phyloP scores from a whole-genome alignment of 1,140 invertebrate genomes.

The Idris sp. region DNA sequence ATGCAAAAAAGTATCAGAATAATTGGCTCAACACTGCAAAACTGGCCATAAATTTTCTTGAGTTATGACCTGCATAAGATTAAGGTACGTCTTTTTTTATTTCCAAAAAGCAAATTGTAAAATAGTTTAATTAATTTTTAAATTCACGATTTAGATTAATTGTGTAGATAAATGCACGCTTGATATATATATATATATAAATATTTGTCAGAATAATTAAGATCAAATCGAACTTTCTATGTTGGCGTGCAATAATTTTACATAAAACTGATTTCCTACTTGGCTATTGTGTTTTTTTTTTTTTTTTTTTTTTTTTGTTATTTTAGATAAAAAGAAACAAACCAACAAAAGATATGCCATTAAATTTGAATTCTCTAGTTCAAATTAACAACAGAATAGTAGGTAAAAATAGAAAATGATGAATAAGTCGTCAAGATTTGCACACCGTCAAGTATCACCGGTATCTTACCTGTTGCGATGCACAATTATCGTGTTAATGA shows the following conservation, averaged over 20 bases:
- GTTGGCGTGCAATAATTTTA: conserved; percentile 6
- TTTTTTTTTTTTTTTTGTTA: too few species aligned
- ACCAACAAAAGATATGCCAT: conserved; percentile 32
- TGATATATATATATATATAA: neutral
- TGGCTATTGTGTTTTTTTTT: conserved; percentile 15
- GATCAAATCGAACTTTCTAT: conserved; percentile 2
- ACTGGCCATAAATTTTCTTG: conserved; percentile 15
- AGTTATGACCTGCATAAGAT: conserved; percentile 15
- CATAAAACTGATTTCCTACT: neutral
- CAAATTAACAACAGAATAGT: conserved; percentile 33
- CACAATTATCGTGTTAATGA: conserved; percentile 68
- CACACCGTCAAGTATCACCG: conserved; percentile 57
- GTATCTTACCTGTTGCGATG: conserved; percentile 67
- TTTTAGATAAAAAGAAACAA: too few species aligned
- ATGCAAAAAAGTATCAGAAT: conserved; percentile 3
- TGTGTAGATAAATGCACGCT: too few species aligned
- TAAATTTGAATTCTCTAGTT: conserved; percentile 4
- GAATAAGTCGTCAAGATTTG: conserved; percentile 59
- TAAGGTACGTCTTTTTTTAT: too few species aligned
- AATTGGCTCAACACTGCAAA: conserved; percentile 30
- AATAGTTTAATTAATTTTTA: neutral
- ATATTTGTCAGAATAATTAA: conserved; percentile 10
- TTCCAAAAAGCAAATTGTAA: too few species aligned
- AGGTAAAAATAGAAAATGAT: conserved; percentile 66
- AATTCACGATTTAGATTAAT: too few species aligned